These are phyloP conservation scores for Latrodectus elegans DNA, from an alignment of 2,888 invertebrate genomes.

Conservation along the genomic window DNA sequence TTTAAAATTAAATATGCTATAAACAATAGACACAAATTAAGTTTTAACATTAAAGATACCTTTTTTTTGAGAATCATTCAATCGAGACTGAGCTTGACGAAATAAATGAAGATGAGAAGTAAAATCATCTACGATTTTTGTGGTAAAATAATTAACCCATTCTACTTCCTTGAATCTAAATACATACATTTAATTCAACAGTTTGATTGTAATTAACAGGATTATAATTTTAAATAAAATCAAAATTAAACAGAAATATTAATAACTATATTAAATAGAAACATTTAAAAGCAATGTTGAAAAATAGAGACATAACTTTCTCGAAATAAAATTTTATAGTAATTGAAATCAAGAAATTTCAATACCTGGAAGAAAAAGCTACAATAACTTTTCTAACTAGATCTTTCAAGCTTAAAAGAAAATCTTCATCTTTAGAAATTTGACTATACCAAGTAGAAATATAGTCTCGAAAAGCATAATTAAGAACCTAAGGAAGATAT, in stretches of 20 bases:
- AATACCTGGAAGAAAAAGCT: slow-evolving; percentile 83
- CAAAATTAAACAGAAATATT: no score
- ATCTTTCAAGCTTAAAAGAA: slow-evolving; percentile 82
- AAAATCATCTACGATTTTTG: slow-evolving; percentile 90
- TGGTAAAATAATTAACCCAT: slow-evolving; percentile 91
- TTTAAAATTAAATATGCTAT: not conserved
- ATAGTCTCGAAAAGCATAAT: slow-evolving; percentile 87
- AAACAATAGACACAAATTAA: not conserved
- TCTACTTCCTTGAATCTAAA: slow-evolving; percentile 85
- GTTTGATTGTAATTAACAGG: no score
- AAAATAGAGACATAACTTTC: no score
- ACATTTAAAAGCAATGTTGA: no score
- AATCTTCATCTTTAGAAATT: slow-evolving; percentile 82
- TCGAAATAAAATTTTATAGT: not conserved
- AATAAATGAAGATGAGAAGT: slow-evolving; percentile 91
- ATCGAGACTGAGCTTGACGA: slow-evolving; percentile 81
- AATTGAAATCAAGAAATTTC: not conserved
- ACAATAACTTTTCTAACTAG: slow-evolving; percentile 83
- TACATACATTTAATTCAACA: no score
- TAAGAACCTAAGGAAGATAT: slow-evolving; percentile 76
- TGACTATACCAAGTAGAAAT: slow-evolving; percentile 81
- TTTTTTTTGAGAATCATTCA: slow-evolving; percentile 72
- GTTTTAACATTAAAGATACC: slow-evolving; percentile 15
- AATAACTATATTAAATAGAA: no score
- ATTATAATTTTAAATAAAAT: no score